Conservation (phyloP, 2,797 vertebrate genomes). For the Oryzias sinensis region DNA sequence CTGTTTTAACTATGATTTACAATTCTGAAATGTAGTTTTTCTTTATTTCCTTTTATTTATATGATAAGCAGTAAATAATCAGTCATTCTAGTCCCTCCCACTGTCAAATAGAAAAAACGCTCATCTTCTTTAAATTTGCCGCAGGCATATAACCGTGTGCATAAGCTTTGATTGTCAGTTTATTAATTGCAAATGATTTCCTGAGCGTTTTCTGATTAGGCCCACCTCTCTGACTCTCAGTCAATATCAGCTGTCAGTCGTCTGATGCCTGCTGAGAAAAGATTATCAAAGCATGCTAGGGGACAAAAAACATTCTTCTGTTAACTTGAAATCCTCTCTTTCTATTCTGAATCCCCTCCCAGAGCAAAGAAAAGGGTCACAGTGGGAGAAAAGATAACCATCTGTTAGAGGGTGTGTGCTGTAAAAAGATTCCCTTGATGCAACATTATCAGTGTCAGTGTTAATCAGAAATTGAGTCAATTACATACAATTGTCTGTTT, state of each 20-base stretch:
- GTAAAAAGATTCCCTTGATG: slow-evolving; percentile 18
- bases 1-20: too few relatives aligned
- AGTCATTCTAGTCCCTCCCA: background rate
- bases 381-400: slow-evolving; percentile 20
- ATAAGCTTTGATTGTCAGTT: background rate
- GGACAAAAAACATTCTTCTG: slow-evolving; percentile 4
- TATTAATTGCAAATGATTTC: slow-evolving; percentile 7
- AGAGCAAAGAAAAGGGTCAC: slow-evolving; percentile 23
- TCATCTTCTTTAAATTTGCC: background rate
- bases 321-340: slow-evolving; percentile 4
- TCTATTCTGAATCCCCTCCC: slow-evolving; percentile 15
- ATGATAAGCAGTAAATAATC: slow-evolving; percentile 7
- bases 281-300: background rate
- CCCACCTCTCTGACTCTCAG: background rate
- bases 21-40: background rate
- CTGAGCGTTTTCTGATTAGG: slow-evolving; percentile 4
- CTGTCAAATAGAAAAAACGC: background rate
- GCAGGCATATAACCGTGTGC: background rate
- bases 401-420: slow-evolving; percentile 15
- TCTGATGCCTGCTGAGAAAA: background rate
- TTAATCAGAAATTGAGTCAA: slow-evolving; percentile 19
- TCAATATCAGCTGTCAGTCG: slow-evolving; percentile 4
- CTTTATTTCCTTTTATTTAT: background rate
- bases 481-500: slow-evolving; percentile 7
- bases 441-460: slow-evolving; percentile 11